Conservation (phyloP, 2,888 invertebrate species). For the Monoplex corrugatus region DNA sequence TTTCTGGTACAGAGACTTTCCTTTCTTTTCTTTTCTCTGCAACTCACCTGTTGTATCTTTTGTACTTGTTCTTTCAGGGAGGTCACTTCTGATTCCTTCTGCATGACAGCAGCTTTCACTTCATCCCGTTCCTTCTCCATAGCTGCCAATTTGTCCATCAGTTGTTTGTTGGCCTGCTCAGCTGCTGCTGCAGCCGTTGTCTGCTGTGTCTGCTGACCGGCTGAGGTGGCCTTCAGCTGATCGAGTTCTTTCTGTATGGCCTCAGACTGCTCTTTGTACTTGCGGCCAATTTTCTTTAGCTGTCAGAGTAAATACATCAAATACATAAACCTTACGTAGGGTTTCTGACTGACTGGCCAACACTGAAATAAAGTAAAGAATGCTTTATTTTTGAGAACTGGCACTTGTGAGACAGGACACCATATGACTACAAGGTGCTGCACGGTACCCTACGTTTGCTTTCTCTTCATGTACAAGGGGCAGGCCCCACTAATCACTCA, state of each 20-base stretch:
- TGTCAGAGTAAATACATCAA: conserved; percentile 58
- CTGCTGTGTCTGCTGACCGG: conserved; percentile 57
- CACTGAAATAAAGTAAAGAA: no score
- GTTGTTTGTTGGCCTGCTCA: conserved; percentile 56
- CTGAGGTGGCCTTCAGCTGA: conserved; percentile 75
- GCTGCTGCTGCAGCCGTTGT: conserved; percentile 47
- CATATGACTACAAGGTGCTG: no score
- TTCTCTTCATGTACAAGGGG: no score
- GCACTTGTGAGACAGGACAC: no score
- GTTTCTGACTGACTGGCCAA: no score
- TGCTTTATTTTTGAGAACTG: no score
- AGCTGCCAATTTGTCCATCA: conserved; percentile 92
- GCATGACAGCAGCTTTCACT: conserved; percentile 90
- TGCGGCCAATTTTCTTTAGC: conserved; percentile 92
- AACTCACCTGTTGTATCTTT: conserved; percentile 84
- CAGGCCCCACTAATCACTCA: no score
- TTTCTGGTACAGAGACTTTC: no score
- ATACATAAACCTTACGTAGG: not conserved
- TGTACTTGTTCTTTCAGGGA: conserved; percentile 82
- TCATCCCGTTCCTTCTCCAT: conserved; percentile 61
- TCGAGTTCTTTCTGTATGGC: conserved; percentile 83
- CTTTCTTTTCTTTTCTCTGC: no score
- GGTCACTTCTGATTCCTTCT: conserved; percentile 89
- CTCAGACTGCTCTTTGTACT: conserved; percentile 94
- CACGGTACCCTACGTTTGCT: no score